Evolutionary conservation across 2,113 vertebrate genomes (phyloP).

Genomic region (Tachuris rubrigastra): DNA sequence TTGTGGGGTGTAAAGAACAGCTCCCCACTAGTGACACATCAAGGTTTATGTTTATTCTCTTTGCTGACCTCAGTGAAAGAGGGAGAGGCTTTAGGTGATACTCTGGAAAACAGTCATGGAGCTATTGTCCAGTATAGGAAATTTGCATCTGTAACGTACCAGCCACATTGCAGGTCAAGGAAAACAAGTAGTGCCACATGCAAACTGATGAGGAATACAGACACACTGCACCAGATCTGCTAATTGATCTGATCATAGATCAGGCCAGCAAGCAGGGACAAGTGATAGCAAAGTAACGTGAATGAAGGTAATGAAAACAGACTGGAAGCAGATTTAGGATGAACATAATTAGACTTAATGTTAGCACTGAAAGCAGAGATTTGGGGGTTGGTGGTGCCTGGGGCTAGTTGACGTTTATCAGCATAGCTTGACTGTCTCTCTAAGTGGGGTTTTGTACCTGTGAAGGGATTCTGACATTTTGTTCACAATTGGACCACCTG

Average conservation of each 20-base stretch:
- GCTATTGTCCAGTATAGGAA: neutral
- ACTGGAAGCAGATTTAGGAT: slow-evolving; percentile 67
- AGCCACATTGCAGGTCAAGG: neutral
- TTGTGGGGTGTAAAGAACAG: neutral
- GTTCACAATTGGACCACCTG: slow-evolving; percentile 67
- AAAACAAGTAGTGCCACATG: neutral
- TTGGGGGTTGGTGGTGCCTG: slow-evolving; percentile 57
- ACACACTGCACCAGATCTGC: neutral
- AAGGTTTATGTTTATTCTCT: neutral
- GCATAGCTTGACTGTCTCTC: slow-evolving; percentile 56
- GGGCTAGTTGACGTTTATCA: slow-evolving; percentile 63
- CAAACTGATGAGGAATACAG: neutral
- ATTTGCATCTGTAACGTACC: neutral
- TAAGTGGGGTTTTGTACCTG: slow-evolving; percentile 62
- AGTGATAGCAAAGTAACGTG: slow-evolving; percentile 47
- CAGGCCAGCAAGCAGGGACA: slow-evolving; percentile 60
- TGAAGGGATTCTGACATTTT: slow-evolving; percentile 59
- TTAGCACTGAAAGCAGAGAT: slow-evolving; percentile 67
- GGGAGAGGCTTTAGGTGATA: neutral
- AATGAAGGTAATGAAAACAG: slow-evolving; percentile 69
- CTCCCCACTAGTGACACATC: neutral
- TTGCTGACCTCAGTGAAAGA: neutral
- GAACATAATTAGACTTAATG: slow-evolving; percentile 69
- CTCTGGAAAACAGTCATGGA: neutral
- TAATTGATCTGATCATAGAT: slow-evolving; percentile 36